Evolutionary conservation across 2,113 vertebrate genomes (phyloP), one percentile per base, ranked within the genome.

Genomic region (Engystomops pustulosus): DNA sequence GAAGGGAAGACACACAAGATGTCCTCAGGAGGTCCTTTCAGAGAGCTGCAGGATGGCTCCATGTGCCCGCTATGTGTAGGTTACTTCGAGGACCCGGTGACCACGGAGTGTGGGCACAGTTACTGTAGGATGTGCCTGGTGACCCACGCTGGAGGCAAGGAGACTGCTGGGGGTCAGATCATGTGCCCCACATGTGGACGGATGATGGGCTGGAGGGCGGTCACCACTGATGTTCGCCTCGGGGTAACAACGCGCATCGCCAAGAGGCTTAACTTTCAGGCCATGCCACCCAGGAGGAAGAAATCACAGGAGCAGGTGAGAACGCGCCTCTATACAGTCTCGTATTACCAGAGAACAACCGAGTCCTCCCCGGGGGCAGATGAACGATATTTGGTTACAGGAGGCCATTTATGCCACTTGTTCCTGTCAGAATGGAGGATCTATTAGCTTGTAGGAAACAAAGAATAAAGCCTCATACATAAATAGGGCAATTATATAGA

Each of bases 71-170:
- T 90, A 27, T 93, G 92, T 70, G 81, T 87, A 58, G 86, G 86
- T n/a, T 89, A 88, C 86, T 93, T 92, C 79, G 81, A 90, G 86
- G 91, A 93, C 72, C 91, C 91, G 0, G 91, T 92, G 84, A 87
- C 89, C 20, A 82, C 92, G 78, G 91, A 91, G 14, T 93, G 91
- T 0, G 91, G 91, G n/a, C 91, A 93, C 88, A 92, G 89, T 84
- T 93, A 92, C 86, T 92, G 91, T 80, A 87, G 91, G 32, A 88
- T 86, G 58, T 93, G 91, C 80, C 84, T 93, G 83, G 89, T 86
- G 25, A 65, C 81, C 83, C 30, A 85, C 80, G 90, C 90, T 87
- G 88, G 88, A 1, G 58, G 68, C 0, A 1, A 82, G 0, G 77
- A 81, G 15, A 62, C 30, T 14, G 20, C 60, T 2, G 7, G 85